phyloP scores from a whole-genome alignment of 2,113 vertebrate species.

The Campylomormyrus tamandua region DNA sequence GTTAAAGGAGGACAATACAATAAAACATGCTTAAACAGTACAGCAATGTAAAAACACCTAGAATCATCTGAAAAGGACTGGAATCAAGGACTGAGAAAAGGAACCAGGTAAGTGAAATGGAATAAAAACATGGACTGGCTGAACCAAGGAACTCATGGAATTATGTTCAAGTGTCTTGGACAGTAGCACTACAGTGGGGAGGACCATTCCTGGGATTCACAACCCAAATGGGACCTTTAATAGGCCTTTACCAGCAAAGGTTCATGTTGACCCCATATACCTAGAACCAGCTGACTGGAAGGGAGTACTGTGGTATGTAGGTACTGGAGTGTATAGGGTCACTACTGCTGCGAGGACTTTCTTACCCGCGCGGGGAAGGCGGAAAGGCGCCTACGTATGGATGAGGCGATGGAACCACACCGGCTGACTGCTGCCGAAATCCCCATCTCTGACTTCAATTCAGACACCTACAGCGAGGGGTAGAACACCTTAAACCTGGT shows the following conservation, averaged over 20 bases:
- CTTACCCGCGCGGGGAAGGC: constrained; percentile 56
- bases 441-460: constrained; percentile 49
- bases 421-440: constrained; percentile 45
- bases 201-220: not conserved
- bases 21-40: not conserved
- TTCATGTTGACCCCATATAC: not conserved
- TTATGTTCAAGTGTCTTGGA: not conserved
- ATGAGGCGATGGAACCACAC: constrained; percentile 50
- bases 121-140: not conserved
- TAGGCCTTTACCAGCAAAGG: not conserved
- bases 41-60: not conserved
- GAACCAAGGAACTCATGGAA: not conserved
- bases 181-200: not conserved
- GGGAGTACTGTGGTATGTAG: not conserved
- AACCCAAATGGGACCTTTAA: not conserved
- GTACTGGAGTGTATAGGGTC: not conserved
- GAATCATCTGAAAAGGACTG: not conserved
- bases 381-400: constrained; percentile 55
- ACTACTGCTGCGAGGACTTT: not conserved
- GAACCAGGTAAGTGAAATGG: not conserved
- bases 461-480: constrained; percentile 42
- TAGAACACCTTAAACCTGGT: no score
- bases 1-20: not conserved
- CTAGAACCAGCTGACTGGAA: not conserved
- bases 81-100: not conserved